Evolutionary conservation across 2,113 vertebrate species (phyloP).

Genomic region (Aplodontia rufa): DNA sequence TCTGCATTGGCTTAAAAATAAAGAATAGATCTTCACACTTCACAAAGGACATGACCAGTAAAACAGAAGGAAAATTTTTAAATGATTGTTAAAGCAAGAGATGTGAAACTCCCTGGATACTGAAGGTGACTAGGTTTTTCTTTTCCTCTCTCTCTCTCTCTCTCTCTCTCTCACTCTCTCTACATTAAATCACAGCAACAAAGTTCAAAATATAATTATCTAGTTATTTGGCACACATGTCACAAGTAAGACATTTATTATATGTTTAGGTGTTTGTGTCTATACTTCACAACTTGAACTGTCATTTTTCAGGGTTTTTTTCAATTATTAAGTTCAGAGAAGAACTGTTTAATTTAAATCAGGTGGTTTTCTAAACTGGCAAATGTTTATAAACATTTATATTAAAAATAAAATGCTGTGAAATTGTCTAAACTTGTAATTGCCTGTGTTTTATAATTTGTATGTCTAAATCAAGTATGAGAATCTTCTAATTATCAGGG

Average conservation of each 20-base stretch:
- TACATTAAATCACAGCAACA: background rate
- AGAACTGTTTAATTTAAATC: background rate
- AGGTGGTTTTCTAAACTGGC: background rate
- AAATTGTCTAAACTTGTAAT: background rate
- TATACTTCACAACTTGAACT: background rate
- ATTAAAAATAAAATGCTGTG: background rate
- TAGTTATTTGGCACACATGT: background rate
- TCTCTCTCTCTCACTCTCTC: background rate
- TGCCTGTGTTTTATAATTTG: background rate
- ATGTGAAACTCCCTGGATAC: background rate
- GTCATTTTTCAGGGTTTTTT: background rate
- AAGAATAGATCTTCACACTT: background rate
- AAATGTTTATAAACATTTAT: background rate
- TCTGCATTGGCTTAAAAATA: background rate
- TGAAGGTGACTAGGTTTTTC: background rate
- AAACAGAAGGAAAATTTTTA: background rate
- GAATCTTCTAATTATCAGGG: background rate
- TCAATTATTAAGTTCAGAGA: background rate
- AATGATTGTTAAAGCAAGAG: background rate
- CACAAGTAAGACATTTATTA: background rate
- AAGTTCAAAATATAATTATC: background rate
- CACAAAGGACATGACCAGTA: background rate
- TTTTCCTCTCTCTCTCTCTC: no score
- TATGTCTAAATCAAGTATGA: background rate
- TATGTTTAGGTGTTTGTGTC: background rate